Evolutionary conservation across 2,888 invertebrate species (phyloP).

Genomic region (Papilio demoleus): DNA sequence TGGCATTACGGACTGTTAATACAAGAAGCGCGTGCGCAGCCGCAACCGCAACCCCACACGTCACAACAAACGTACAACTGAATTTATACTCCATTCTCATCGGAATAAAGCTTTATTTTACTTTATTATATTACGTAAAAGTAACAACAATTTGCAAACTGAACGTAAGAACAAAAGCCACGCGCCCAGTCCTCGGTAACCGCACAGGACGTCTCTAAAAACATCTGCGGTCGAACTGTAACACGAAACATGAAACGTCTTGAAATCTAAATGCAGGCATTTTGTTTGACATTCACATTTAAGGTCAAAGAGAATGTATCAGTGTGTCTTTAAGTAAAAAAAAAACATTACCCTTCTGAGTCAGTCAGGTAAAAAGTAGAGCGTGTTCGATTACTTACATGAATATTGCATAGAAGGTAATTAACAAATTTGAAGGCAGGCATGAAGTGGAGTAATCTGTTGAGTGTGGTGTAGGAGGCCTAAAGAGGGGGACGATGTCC

Average conservation of each 20-base stretch:
- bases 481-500: no score
- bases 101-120: constrained; percentile 22
- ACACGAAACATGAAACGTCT: constrained; percentile 51
- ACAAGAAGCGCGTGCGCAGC: constrained; percentile 62
- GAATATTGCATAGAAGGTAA: no score
- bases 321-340: neutral
- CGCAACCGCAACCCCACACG: constrained; percentile 62
- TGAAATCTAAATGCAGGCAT: constrained; percentile 34
- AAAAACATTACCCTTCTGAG: neutral
- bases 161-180: constrained; percentile 62
- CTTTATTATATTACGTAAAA: constrained; percentile 52
- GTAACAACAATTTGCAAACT: constrained; percentile 47
- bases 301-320: constrained; percentile 18
- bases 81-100: constrained; percentile 28
- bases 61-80: constrained; percentile 39
- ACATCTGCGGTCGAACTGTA: constrained; percentile 61
- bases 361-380: no score
- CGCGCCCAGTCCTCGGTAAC: constrained; percentile 53
- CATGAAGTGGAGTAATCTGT: no score
- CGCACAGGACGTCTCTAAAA: constrained; percentile 65
- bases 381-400: no score
- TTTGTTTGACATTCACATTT: constrained; percentile 33
- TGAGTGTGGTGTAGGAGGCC: no score
- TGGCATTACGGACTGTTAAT: constrained; percentile 54
- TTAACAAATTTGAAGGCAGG: no score